Evolutionary conservation across 2,888 invertebrate species (phyloP), one percentile per base, ranked within the genome.

Genomic region (Ochlodes sylvanus): DNA sequence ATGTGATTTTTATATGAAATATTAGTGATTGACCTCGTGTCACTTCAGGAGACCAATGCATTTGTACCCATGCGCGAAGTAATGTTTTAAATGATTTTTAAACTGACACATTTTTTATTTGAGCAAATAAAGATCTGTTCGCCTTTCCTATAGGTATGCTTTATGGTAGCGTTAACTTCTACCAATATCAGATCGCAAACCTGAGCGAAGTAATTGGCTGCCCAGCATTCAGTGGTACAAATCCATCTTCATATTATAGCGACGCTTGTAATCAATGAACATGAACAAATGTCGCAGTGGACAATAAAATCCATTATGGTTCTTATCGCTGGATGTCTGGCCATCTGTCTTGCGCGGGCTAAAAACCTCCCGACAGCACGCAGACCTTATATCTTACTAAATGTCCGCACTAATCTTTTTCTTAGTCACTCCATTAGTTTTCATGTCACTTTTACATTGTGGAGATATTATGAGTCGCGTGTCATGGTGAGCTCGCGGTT

Each of bases 331-430:
- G 55, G 3, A 21, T 27, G 52, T 34, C 32, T 17, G 55, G 32
- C 10, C 55, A 55, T 55, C 55, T 55, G 34, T 55, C 55, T 55
- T 55, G 55, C 47, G 27, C 34, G 32, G 9, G 15, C 34, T 55
- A 56, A 64, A 64, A 64, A 64, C 64, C 64, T 63, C 50, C 44
- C 55, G 56, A 64, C 64, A 56, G 44, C 44, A 47, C 63, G 42
- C 15, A 64, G 54, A 56, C 47, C 56, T 56, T 64, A 34, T 64
- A 64, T 64, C 56, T 64, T 56, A 47, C 64, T 56, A 47, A 64
- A 56, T 56, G 64, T 64, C 64, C 47, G 34, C 64, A 34, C 64
- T 64, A 64, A 64, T 64, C 55, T 64, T 47, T 44, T 19, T 56
- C 56, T 42, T 64, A 34, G 56, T 56, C 44, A 41, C 34, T 64